Conservation (phyloP, 2,113 vertebrate species). For the Pedionomus torquatus region DNA sequence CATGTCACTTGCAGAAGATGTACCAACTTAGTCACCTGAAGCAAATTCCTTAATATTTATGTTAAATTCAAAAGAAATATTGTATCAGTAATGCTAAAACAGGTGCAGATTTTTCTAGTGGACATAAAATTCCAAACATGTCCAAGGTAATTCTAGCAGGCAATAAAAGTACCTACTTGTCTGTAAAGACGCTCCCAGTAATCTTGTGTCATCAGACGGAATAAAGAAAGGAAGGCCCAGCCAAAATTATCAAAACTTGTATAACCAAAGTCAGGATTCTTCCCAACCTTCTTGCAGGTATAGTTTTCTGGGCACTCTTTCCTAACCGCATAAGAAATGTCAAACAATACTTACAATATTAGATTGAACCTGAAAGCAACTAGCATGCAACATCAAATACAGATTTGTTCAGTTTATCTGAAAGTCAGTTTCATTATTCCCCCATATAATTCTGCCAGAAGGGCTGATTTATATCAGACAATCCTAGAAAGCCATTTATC, state of each 20-base stretch:
- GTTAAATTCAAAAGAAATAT: not conserved
- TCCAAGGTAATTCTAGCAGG: not conserved
- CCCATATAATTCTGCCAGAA: not conserved
- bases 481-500: not conserved
- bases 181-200: slow-evolving; percentile 94
- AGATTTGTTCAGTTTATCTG: not conserved
- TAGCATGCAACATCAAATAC: not conserved
- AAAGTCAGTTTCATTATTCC: not conserved
- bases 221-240: slow-evolving; percentile 93
- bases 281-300: slow-evolving; percentile 74
- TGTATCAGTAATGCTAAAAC: not conserved
- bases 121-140: not conserved
- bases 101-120: not conserved
- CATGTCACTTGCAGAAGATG: not conserved
- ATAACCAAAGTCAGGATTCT: slow-evolving; percentile 91
- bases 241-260: slow-evolving; percentile 95
- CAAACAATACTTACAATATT: not conserved
- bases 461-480: not conserved
- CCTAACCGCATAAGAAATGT: slow-evolving; percentile 26
- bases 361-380: not conserved
- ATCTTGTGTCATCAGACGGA: slow-evolving; percentile 95
- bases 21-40: not conserved
- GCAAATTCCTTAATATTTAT: not conserved
- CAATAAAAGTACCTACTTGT: slow-evolving; percentile 78
- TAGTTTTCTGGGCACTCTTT: slow-evolving; percentile 82